phyloP scores from a whole-genome alignment of 64 coral and sea anemone genomes.

The Stylophora pistillata region DNA sequence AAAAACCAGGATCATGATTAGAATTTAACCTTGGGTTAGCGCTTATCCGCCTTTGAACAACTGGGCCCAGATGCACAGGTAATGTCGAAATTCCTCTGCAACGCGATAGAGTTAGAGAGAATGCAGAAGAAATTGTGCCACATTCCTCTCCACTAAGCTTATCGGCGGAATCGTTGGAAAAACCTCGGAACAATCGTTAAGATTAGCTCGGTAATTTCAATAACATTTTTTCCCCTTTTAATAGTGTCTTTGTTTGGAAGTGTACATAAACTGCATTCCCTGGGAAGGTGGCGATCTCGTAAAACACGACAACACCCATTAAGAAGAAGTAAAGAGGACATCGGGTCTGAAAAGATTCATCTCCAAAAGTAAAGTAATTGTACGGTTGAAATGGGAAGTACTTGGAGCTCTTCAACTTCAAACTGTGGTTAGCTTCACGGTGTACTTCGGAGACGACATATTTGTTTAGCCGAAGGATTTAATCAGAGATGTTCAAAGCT shows the following conservation, averaged over 20 bases:
- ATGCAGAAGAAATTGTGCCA: background rate
- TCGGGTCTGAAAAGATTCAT: background rate
- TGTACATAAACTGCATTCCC: constrained; percentile 32
- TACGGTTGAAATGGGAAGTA: background rate
- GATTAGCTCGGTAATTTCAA: background rate
- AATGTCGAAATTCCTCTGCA: no score
- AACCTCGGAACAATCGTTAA: background rate
- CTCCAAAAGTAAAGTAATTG: background rate
- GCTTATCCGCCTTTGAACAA: no score
- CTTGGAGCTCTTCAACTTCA: no score
- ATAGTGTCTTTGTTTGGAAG: constrained; percentile 94
- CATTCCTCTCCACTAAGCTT: background rate
- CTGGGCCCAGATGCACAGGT: no score
- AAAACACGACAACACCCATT: no score
- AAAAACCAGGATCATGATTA: no score
- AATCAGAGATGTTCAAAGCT: background rate
- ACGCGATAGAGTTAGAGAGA: no score
- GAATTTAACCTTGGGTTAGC: no score
- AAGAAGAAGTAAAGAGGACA: background rate
- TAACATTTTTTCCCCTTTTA: background rate
- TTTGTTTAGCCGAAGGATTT: background rate
- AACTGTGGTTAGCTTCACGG: no score
- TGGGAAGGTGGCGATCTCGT: background rate
- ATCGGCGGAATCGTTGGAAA: no score
- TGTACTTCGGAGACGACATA: background rate